Conservation (phyloP, 1,140 invertebrate species). For the Oedothorax gibbosus region DNA sequence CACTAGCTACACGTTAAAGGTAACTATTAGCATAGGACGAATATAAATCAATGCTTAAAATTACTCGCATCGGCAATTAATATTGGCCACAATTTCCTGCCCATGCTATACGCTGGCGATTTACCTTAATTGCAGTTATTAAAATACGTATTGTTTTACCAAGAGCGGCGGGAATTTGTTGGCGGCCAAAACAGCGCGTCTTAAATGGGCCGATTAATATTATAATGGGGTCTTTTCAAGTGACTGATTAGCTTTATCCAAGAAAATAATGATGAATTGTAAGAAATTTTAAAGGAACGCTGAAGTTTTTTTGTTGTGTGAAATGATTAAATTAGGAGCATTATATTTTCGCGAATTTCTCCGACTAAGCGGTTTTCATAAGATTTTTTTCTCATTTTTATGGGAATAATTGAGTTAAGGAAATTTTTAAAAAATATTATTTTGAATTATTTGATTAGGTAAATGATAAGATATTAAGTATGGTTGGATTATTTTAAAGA, state of each 20-base stretch:
- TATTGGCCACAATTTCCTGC: not conserved
- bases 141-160: slow-evolving; percentile 14
- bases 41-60: slow-evolving; percentile 1
- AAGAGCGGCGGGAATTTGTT: not conserved
- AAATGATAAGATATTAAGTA: not conserved
- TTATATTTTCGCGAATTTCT: no score
- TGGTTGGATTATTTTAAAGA: not conserved
- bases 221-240: slow-evolving; percentile 4
- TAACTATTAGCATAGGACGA: no score
- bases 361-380: no score
- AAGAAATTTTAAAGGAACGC: not conserved
- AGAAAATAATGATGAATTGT: slow-evolving; percentile 26
- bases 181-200: not conserved
- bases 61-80: slow-evolving; percentile 18
- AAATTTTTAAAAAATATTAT: no score
- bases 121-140: slow-evolving; percentile 21
- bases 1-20: no score
- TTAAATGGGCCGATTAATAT: not conserved
- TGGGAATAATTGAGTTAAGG: no score
- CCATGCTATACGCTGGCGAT: no score
- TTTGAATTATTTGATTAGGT: not conserved
- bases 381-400: no score
- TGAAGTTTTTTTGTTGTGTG: no score
- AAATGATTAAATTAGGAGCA: no score
- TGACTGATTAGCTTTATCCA: slow-evolving; percentile 20